Evolutionary conservation across 2,797 vertebrate genomes (phyloP).

Genomic region (Enteromius trimaculatus): DNA sequence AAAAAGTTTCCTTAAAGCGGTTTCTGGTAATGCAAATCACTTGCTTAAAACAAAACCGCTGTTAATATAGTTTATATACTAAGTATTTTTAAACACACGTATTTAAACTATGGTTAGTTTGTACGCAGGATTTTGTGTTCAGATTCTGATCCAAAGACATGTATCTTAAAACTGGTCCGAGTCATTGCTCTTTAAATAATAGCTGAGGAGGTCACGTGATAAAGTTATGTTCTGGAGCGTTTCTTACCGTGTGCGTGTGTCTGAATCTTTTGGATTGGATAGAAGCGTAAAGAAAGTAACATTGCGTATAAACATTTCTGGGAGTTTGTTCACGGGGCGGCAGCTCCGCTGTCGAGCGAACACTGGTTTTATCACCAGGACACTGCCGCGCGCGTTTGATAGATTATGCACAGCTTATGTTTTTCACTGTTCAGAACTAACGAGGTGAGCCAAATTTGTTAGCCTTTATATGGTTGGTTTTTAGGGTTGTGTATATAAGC

Average conservation of each 20-base stretch:
- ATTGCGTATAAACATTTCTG: background rate
- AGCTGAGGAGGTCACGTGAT: conserved; percentile 1
- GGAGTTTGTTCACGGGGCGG: background rate
- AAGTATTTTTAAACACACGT: background rate
- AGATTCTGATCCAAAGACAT: background rate
- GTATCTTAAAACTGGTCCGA: background rate
- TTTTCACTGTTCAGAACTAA: background rate
- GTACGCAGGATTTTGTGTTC: background rate
- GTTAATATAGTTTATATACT: background rate
- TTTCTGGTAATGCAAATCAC: background rate
- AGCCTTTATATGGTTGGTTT: background rate
- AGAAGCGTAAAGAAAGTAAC: background rate
- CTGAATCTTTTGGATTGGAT: background rate
- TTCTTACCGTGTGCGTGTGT: too few species aligned
- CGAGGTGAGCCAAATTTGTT: background rate
- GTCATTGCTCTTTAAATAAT: conserved; percentile 36
- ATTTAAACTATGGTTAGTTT: background rate
- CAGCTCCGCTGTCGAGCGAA: conserved; percentile 31
- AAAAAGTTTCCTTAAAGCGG: background rate
- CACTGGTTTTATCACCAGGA: conserved; percentile 15
- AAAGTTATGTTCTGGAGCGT: background rate
- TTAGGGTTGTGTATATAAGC: background rate
- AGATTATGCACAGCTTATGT: background rate
- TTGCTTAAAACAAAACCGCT: background rate
- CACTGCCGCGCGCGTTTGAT: background rate